A percentile compares a stretch with the other conserved stretches of the same genome.
These are phyloP conservation scores for Illadopsis cleaveri DNA, from an alignment of 2,113 vertebrate species.

Conservation along the genomic window DNA sequence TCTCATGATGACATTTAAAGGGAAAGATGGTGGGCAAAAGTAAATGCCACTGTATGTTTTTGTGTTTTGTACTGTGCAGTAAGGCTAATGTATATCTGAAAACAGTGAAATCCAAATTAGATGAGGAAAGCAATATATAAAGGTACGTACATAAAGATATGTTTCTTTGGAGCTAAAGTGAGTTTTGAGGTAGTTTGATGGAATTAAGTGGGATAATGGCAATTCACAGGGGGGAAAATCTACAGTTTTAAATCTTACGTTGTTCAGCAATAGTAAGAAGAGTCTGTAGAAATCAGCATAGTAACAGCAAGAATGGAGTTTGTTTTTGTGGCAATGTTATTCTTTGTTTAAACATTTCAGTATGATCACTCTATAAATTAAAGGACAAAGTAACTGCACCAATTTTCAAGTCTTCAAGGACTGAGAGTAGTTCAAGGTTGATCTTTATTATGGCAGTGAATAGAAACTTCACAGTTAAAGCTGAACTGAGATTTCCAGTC, in stretches of 20 bases:
- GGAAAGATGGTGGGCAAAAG: not conserved
- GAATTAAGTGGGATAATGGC: not conserved
- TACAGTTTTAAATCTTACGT: slow-evolving; percentile 46
- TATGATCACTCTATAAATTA: not conserved
- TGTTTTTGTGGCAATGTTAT: not conserved
- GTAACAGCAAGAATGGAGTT: slow-evolving; percentile 1
- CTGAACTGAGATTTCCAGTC: not conserved
- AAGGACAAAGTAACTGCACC: not conserved
- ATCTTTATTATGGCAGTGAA: not conserved
- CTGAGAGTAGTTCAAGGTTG: not conserved
- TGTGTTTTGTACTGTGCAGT: not conserved
- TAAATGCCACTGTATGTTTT: not conserved
- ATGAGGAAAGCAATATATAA: not conserved
- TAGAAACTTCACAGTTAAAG: not conserved
- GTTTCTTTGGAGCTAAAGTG: not conserved
- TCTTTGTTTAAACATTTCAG: slow-evolving; percentile 3
- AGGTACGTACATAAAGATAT: not conserved
- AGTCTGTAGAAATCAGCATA: not conserved
- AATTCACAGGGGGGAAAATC: not conserved
- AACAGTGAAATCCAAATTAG: not conserved
- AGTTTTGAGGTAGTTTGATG: slow-evolving; percentile 13
- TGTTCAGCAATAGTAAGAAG: slow-evolving; percentile 7
- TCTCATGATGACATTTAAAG: not conserved
- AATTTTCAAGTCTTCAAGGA: not conserved
- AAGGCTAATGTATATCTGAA: not conserved